Conservation (phyloP, 1,140 invertebrate genomes). For the Stenopsyche tienmushanensis region DNA sequence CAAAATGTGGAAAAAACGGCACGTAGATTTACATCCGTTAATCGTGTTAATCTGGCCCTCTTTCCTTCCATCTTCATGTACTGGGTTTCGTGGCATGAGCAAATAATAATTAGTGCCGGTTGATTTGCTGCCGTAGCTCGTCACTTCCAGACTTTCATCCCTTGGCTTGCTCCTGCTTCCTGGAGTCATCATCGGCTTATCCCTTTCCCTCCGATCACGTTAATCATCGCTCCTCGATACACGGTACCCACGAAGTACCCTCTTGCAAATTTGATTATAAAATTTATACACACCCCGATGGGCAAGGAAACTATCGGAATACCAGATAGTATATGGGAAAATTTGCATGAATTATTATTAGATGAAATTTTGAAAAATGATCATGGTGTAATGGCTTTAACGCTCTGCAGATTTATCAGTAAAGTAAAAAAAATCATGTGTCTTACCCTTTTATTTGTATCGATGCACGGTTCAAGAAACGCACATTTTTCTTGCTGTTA, state of each 20-base stretch:
- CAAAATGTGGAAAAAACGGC: no score
- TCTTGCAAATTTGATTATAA: neutral
- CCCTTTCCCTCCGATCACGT: conserved; percentile 9
- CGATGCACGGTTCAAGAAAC: no score
- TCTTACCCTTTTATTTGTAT: no score
- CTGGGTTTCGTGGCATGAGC: conserved; percentile 1
- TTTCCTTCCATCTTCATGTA: no score
- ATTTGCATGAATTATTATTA: neutral
- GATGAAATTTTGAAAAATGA: neutral
- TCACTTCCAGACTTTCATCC: neutral
- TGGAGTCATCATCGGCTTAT: neutral
- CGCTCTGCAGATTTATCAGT: no score
- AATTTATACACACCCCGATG: neutral
- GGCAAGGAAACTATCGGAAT: neutral
- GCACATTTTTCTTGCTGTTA: no score
- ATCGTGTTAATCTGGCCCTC: conserved; percentile 12
- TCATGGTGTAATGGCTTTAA: neutral
- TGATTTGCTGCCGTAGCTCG: conserved; percentile 1
- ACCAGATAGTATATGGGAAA: neutral
- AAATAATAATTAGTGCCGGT: conserved; percentile 23
- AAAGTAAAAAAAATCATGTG: neutral
- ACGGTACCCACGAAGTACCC: neutral
- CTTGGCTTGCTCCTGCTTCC: no score
- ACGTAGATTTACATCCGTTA: neutral
- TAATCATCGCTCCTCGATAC: conserved; percentile 11